Conservation (phyloP, 2,113 vertebrate species). For the Butastur rufipennis region DNA sequence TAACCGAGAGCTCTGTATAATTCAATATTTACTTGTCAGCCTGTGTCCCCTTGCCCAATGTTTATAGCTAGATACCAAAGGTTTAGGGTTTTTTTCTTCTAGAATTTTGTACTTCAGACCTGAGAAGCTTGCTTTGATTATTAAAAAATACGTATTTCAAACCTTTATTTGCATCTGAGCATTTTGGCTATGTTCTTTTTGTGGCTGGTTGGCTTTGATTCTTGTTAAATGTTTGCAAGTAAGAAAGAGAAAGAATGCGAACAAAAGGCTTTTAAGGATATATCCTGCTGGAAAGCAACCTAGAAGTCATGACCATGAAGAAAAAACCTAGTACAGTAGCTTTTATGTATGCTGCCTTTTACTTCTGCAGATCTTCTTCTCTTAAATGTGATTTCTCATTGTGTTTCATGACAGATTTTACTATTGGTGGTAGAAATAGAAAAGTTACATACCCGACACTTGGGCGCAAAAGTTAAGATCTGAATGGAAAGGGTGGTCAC, state of each 20-base stretch:
- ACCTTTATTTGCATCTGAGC: constrained; percentile 43
- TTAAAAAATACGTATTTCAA: neutral
- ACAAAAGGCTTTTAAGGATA: constrained; percentile 31
- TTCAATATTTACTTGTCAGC: neutral
- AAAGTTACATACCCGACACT: neutral
- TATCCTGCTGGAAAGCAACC: constrained; percentile 34
- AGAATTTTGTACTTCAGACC: neutral
- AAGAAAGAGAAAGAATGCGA: constrained; percentile 19
- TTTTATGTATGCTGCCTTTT: constrained; percentile 4
- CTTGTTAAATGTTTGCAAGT: constrained; percentile 33
- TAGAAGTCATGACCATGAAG: constrained; percentile 1
- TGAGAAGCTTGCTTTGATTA: neutral
- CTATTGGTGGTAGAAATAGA: neutral
- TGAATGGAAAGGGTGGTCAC: neutral
- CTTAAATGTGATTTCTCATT: constrained; percentile 13
- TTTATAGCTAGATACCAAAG: neutral
- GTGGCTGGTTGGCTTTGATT: constrained; percentile 10
- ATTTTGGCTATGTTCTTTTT: neutral
- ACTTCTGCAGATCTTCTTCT: constrained; percentile 17
- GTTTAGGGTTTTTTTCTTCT: neutral
- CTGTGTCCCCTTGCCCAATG: neutral
- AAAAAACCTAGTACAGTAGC: neutral
- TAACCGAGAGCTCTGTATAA: neutral
- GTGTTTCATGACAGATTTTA: neutral
- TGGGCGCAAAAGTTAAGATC: neutral